These are phyloP conservation scores for Perca schrenkii DNA, from an alignment of 2,113 vertebrate species.

Conservation along the genomic window DNA sequence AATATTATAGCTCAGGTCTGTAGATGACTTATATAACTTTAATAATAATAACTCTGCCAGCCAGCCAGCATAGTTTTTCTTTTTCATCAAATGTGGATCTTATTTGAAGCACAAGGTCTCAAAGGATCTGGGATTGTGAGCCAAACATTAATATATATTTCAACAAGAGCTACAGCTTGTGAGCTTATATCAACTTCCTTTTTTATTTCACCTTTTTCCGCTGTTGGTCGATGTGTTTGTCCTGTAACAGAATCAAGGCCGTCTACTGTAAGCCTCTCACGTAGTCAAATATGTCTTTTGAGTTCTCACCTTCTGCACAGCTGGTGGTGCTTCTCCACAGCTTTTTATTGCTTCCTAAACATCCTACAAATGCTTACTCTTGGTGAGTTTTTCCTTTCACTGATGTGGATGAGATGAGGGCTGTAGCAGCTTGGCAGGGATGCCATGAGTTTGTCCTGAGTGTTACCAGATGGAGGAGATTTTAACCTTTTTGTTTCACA, in stretches of 20 bases:
- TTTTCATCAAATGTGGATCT: conserved; percentile 7
- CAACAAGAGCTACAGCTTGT: not conserved
- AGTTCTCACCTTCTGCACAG: conserved; percentile 17
- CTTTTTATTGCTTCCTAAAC: conserved; percentile 23
- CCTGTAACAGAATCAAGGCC: not conserved
- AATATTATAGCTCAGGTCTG: not conserved
- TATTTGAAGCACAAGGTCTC: not conserved
- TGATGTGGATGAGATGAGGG: not conserved
- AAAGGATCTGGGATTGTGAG: not conserved
- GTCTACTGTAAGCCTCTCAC: conserved; percentile 1
- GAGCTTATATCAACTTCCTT: not conserved
- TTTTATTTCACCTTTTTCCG: not conserved
- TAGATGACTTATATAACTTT: not conserved
- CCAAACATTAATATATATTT: not conserved
- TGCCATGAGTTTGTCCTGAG: conserved; percentile 8
- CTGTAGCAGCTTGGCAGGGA: conserved; percentile 21
- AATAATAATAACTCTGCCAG: not conserved
- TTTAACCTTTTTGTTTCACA: conserved; percentile 31
- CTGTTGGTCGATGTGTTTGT: not conserved
- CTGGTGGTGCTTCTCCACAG: conserved; percentile 11
- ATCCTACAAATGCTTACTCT: not conserved
- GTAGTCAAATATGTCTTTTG: not conserved
- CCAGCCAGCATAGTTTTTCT: not conserved
- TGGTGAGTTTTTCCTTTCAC: not conserved
- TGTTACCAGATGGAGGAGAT: conserved; percentile 41